Evolutionary conservation across 2,888 invertebrate genomes (phyloP), one percentile per base, ranked within the genome.

Genomic region (Limenitis camilla): DNA sequence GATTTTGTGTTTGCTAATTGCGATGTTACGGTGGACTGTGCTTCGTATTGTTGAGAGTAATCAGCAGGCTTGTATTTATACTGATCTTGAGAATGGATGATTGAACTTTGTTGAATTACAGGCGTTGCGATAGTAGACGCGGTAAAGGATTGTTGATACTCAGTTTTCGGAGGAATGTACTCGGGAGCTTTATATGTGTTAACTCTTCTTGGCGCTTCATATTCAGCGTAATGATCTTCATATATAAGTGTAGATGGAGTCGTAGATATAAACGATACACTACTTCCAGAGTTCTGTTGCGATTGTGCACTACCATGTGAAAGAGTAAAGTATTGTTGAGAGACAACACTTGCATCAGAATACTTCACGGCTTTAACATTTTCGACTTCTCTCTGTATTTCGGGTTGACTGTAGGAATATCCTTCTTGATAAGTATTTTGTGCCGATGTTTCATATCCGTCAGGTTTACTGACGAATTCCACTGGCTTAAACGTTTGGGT

Each of bases 341-440:
- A 87, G 28, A 87, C 84, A 11, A 73, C 63, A 59, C 70, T 81
- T 10, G 84, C 83, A 52, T 83, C 85, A 29, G 84, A 85, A 58
- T 86, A 84, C 10, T 68, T 74, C 9, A 67, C 69, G 35, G 66
- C 56, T 43, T 67, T 73, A 5, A 67, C 66, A 30, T 69, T 65
- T 60, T 79, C 79, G 36, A 71, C 53, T 41, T 76, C 73, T 55
- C 78, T 72, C 65, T 83, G 83, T 42, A 82, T 81, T 72, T 83
- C 86, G 5, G 86, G 85, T 60, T 84, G 82, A 48, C 61, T 76
- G 52, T 82, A 83, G 1, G 76, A 71, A 55, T 81, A 80, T 5
- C 72, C 76, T 65, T 71, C 74, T 59, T 78, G 73, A 46, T 69
- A 72, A 40, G 64, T 60, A 59, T 72, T 67, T 53, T 77, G 69